phyloP scores from a whole-genome alignment of 2,888 invertebrate genomes.

The Drosophila histrio region DNA sequence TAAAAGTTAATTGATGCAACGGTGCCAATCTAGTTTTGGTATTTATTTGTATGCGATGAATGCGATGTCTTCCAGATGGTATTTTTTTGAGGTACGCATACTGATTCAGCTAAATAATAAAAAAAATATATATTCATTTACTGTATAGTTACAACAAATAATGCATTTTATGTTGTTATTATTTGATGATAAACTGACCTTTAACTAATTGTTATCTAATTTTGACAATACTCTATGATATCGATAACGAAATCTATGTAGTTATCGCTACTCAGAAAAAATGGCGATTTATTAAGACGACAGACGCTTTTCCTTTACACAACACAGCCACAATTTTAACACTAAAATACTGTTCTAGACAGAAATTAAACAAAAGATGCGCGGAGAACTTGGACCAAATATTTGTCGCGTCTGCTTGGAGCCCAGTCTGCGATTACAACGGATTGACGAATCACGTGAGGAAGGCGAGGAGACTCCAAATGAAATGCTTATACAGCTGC shows the following conservation, averaged over 20 bases:
- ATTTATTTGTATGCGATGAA: neutral
- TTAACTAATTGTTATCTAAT: constrained; percentile 22
- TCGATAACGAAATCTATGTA: constrained; percentile 29
- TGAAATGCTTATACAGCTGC: constrained; percentile 76
- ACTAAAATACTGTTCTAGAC: constrained; percentile 67
- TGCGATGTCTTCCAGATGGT: neutral
- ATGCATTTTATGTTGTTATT: too few species aligned
- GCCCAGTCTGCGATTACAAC: constrained; percentile 74
- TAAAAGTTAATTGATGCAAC: too few species aligned
- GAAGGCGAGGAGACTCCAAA: constrained; percentile 79
- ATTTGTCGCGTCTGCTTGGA: constrained; percentile 80
- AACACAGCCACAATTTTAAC: constrained; percentile 75
- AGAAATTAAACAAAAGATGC: constrained; percentile 60
- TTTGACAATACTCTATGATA: neutral
- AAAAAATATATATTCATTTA: too few species aligned
- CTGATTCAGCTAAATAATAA: too few species aligned
- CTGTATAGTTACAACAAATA: too few species aligned
- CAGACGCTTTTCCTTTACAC: constrained; percentile 72
- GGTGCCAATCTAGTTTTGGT: too few species aligned
- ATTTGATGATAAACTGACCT: neutral
- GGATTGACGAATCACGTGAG: constrained; percentile 74
- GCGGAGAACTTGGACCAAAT: constrained; percentile 71
- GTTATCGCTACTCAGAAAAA: constrained; percentile 62
- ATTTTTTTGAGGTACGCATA: too few species aligned
- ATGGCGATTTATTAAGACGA: constrained; percentile 62